These are phyloP conservation scores for Chanos chanos DNA, from an alignment of 2,797 vertebrate genomes.

Conservation along the genomic window DNA sequence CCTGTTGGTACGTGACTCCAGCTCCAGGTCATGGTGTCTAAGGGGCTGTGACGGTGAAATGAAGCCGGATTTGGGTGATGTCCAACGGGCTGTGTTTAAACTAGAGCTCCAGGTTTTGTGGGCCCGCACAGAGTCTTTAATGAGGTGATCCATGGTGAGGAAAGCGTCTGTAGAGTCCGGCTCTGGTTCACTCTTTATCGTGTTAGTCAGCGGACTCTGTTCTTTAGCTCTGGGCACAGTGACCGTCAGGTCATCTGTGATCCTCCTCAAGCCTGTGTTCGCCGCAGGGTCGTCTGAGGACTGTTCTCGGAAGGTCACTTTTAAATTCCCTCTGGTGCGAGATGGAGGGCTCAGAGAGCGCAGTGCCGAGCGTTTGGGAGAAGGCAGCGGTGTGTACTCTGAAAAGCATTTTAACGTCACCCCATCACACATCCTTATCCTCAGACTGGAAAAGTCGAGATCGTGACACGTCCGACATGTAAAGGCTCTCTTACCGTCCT, in stretches of 20 bases:
- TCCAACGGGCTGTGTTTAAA: background rate
- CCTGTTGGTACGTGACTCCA: slow-evolving; percentile 26
- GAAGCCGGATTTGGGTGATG: background rate
- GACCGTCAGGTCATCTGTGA: background rate
- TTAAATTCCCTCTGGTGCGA: slow-evolving; percentile 40
- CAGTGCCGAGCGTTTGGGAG: slow-evolving; percentile 49
- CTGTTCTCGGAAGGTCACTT: slow-evolving; percentile 56
- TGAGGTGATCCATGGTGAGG: no score
- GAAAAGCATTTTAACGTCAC: slow-evolving; percentile 18
- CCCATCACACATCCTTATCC: background rate
- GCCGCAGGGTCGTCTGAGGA: background rate
- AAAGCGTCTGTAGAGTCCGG: background rate
- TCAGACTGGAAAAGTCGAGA: background rate
- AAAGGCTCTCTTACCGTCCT: background rate
- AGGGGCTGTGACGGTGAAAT: slow-evolving; percentile 1
- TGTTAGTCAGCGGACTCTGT: background rate
- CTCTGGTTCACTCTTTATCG: background rate
- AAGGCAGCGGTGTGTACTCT: slow-evolving; percentile 53
- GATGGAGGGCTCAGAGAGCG: slow-evolving; percentile 45
- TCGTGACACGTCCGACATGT: background rate
- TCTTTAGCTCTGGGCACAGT: background rate
- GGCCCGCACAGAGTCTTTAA: background rate
- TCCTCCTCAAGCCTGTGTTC: background rate
- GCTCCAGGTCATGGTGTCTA: background rate
- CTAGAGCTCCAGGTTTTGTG: background rate